These are phyloP conservation scores for Potamilus streckersoni DNA, from an alignment of 1,140 invertebrate species.

Conservation along the genomic window DNA sequence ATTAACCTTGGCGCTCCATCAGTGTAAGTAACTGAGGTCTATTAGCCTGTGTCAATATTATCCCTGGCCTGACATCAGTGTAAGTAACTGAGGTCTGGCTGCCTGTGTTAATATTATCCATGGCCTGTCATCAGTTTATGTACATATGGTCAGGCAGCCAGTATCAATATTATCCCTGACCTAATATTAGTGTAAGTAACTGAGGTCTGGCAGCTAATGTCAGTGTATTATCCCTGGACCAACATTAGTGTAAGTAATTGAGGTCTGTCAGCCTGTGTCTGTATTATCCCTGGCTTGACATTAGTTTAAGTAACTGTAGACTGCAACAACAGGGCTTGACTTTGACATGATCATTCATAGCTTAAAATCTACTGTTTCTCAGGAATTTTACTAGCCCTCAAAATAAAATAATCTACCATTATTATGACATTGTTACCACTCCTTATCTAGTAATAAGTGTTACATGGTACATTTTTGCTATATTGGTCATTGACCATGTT, in stretches of 20 bases:
- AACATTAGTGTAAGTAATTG: conserved; percentile 79
- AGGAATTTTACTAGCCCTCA: too few species aligned
- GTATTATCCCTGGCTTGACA: not conserved
- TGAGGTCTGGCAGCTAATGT: conserved; percentile 74
- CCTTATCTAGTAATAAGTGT: too few species aligned
- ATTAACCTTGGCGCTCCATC: conserved; percentile 83
- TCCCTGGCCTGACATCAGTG: conserved; percentile 87
- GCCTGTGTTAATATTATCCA: conserved; percentile 84
- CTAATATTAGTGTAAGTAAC: conserved; percentile 82
- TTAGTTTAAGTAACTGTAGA: not conserved
- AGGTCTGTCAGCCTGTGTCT: conserved; percentile 73
- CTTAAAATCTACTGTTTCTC: too few species aligned
- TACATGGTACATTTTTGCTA: too few species aligned
- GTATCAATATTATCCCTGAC: conserved; percentile 87
- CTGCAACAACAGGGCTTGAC: too few species aligned
- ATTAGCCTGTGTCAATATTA: conserved; percentile 95
- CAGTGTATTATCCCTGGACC: conserved; percentile 80
- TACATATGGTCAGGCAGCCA: conserved; percentile 81
- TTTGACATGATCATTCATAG: too few species aligned
- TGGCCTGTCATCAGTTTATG: conserved; percentile 78
- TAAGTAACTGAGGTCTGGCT: conserved; percentile 77
- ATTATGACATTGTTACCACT: too few species aligned
- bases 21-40: conserved; percentile 76
- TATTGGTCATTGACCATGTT: too few species aligned
- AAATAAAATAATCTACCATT: too few species aligned